Evolutionary conservation across 1,140 invertebrate species (phyloP), one percentile per base, ranked within the genome.

Genomic region (Arion vulgaris): DNA sequence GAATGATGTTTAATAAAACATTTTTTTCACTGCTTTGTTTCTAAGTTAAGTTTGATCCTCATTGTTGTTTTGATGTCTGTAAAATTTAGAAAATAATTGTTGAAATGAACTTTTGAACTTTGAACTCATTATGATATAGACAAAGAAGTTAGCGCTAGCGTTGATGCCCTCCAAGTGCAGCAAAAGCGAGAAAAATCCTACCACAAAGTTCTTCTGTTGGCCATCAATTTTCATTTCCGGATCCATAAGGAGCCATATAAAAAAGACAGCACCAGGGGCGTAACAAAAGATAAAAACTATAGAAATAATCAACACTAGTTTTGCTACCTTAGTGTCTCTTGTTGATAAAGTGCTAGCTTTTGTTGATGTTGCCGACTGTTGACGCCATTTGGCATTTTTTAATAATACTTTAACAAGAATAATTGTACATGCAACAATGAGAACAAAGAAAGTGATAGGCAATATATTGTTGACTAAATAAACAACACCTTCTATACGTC

Each of bases 201-300:
- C 4, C 11, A 34, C 11, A 13, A 69, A 17, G 19, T 69, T 69
- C 23, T 38, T 34, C 36, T 69, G 4, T 1, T 4, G 23, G 5
- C 32, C 32, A 11, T 9, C 68, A 15, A 69, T 69, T 36, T 69
- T 69, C 15, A 36, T 36, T 11, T 69, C 11, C 2, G 28, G 28
- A 28, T 36, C 32, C 9, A 32, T 2, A 1, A 69, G n/a, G 2
- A 32, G 11, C 32, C 28, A 34, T 17, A 69, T 38, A 69, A 36
- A 34, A 38, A 38, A 15, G 4, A n/a, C 36, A 38, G 36, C 68
- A 1, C 36, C 36, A 9, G 68, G 68, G 34, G 36, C 68, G n/a
- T 34, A 69, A 23, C 68, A 69, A 69, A 34, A 34, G 5, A 69
- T 69, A 28, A 69, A 69, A 34, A 69, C 68, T 15, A 69, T 69